A percentile compares a stretch with the other conserved stretches of the same genome.
phyloP scores from a whole-genome alignment of 2,797 vertebrate species.

The Uromys caudimaculatus region DNA sequence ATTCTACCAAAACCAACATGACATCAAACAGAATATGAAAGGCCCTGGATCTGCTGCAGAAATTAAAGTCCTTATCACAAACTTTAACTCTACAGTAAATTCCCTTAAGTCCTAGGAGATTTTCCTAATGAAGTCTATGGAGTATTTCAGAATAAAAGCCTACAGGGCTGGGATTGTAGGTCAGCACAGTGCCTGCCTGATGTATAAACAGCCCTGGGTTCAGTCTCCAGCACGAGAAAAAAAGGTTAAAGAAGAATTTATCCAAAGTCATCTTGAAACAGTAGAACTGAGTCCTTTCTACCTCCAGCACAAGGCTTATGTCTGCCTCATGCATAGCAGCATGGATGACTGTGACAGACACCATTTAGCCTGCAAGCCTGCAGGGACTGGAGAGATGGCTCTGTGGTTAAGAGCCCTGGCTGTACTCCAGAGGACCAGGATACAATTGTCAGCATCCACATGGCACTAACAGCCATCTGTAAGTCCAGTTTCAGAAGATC shows the following conservation, averaged over 20 bases:
- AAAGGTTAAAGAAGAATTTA: background rate
- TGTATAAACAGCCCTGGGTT: background rate
- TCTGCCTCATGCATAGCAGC: background rate
- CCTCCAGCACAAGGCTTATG: too few species aligned
- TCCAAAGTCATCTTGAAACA: background rate
- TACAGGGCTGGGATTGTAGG: background rate
- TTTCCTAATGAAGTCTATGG: constrained; percentile 50
- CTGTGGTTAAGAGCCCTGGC: background rate
- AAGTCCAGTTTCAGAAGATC: background rate
- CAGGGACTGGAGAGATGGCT: background rate
- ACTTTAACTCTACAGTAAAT: background rate
- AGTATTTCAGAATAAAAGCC: constrained; percentile 1
- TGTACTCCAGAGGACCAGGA: background rate
- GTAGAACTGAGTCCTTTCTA: background rate
- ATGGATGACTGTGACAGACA: background rate
- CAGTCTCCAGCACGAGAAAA: background rate
- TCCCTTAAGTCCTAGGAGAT: constrained; percentile 12
- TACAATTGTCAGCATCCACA: background rate
- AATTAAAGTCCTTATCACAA: constrained; percentile 37
- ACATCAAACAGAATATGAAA: constrained; percentile 25
- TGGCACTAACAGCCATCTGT: background rate
- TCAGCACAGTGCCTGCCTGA: background rate
- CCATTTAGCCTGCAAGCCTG: background rate
- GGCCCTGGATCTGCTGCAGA: background rate
- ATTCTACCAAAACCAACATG: background rate